Percentiles rank a stretch among this genome's conserved stretches.
Conservation (phyloP, 2,888 invertebrate species). For the Lasioglossum pauxillum region DNA sequence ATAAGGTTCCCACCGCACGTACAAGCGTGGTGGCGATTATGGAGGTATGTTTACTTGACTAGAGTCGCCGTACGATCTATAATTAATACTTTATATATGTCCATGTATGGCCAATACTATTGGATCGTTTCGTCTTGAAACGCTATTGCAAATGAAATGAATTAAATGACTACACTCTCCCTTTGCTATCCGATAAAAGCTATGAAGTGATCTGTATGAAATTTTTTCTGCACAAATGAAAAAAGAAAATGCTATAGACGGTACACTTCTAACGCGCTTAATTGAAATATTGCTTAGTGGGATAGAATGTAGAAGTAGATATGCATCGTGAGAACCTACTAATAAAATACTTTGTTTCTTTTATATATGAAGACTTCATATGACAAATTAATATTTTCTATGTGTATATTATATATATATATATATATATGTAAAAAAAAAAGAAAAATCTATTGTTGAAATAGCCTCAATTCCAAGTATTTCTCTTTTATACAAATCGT, state of each 20-base stretch:
- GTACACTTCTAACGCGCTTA: constrained; percentile 24
- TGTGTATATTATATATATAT: not conserved
- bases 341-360: constrained; percentile 9
- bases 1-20: constrained; percentile 57
- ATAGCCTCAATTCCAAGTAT: constrained; percentile 52
- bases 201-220: constrained; percentile 9
- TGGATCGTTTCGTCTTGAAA: constrained; percentile 40
- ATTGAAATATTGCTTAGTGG: constrained; percentile 35
- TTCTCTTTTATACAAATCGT: constrained; percentile 35
- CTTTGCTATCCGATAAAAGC: constrained; percentile 23
- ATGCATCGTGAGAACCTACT: constrained; percentile 3
- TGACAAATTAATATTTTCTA: constrained; percentile 28
- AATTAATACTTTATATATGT: constrained; percentile 75
- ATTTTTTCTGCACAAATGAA: constrained; percentile 36
- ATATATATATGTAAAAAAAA: not conserved
- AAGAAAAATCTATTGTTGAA: constrained; percentile 29
- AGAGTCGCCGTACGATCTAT: constrained; percentile 81
- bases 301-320: constrained; percentile 34
- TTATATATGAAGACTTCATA: no score
- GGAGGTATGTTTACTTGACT: constrained; percentile 83
- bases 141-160: constrained; percentile 55
- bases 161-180: constrained; percentile 39
- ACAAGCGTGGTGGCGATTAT: constrained; percentile 60
- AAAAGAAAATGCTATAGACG: not conserved
- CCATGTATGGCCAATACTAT: constrained; percentile 72